Conservation (phyloP, 2,113 vertebrate genomes). For the Tauraco erythrolophus region DNA sequence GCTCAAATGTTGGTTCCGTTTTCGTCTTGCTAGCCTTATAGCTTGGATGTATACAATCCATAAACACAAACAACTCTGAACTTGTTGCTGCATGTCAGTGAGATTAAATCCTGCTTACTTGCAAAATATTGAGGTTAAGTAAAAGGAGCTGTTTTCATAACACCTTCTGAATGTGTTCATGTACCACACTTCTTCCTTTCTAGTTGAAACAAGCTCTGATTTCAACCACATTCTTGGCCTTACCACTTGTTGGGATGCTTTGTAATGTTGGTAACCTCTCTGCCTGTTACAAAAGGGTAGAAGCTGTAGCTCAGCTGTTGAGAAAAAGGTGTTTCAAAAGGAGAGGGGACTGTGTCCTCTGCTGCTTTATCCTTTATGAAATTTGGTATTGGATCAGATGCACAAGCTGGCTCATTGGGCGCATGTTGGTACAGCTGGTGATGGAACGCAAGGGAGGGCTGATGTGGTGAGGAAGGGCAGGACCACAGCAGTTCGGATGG, state of each 20-base stretch:
- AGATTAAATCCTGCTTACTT: not conserved
- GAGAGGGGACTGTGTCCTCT: not conserved
- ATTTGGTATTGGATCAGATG: not conserved
- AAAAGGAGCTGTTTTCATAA: not conserved
- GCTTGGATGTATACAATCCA: not conserved
- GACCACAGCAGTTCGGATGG: not conserved
- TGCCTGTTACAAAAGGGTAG: not conserved
- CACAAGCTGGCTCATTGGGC: not conserved
- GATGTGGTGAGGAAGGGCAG: not conserved
- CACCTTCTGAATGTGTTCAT: not conserved
- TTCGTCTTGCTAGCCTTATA: not conserved
- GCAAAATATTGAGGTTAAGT: not conserved
- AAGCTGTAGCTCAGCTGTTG: not conserved
- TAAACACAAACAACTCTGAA: not conserved
- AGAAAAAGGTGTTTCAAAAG: not conserved
- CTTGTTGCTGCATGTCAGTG: not conserved
- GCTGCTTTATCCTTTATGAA: not conserved
- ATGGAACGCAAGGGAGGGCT: rapidly evolving
- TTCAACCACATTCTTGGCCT: not conserved
- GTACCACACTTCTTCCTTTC: not conserved
- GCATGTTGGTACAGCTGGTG: not conserved
- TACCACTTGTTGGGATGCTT: not conserved
- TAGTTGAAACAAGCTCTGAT: not conserved
- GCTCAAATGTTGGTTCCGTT: not conserved
- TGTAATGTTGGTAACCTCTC: not conserved